Conservation (phyloP, 2,888 invertebrate species). For the Aproaerema taeniolella region DNA sequence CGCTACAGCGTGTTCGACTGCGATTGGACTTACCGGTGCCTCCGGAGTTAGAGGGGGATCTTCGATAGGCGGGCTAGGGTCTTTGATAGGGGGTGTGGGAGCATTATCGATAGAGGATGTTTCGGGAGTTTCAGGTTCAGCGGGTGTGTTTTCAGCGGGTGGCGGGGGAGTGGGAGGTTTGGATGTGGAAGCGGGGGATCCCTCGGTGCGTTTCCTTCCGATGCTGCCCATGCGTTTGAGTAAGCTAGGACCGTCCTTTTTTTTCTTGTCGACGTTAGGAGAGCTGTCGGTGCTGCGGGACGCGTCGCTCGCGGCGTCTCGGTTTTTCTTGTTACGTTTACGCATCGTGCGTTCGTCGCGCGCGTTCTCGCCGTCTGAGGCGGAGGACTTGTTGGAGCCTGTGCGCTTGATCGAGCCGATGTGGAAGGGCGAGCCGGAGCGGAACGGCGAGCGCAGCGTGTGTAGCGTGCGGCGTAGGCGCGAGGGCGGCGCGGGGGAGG, state of each 20-base stretch:
- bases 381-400: conserved; percentile 61
- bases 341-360: conserved; percentile 72
- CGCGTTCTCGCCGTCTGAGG: conserved; percentile 68
- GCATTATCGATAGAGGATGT: conserved; percentile 20
- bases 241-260: conserved; percentile 48
- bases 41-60: conserved; percentile 22
- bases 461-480: conserved; percentile 68
- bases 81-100: conserved; percentile 15
- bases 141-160: conserved; percentile 12
- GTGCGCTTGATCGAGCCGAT: conserved; percentile 65
- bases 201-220: conserved; percentile 51
- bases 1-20: conserved; percentile 67
- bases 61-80: conserved; percentile 12
- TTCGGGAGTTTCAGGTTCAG: conserved; percentile 14
- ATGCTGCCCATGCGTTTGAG: conserved; percentile 64
- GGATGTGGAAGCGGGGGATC: conserved; percentile 32
- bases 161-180: conserved; percentile 29
- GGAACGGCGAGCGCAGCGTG: conserved; percentile 70
- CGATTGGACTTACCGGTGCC: conserved; percentile 51
- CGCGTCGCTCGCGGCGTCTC: conserved; percentile 50
- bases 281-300: conserved; percentile 58
- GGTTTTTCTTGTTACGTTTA: conserved; percentile 68
- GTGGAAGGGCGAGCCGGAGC: conserved; percentile 73
- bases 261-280: conserved; percentile 55
- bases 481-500: conserved; percentile 46